Conservation (phyloP, 2,888 invertebrate species). For the Drosophila mayaguana region DNA sequence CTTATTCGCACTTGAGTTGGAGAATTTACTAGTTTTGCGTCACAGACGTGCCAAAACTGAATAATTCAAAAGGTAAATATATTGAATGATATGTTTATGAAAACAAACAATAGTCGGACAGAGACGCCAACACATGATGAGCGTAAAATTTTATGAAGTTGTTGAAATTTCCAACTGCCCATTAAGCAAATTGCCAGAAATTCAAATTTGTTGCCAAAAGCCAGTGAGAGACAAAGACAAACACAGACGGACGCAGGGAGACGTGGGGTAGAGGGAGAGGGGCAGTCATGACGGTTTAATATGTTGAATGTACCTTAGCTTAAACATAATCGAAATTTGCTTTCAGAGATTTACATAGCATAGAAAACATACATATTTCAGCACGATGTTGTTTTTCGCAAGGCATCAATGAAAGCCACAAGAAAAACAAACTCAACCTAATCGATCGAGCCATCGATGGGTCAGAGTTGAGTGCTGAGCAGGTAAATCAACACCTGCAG, state of each 20-base stretch:
- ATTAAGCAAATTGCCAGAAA: constrained; percentile 54
- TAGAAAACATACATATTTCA: constrained; percentile 27
- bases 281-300: background rate
- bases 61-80: constrained; percentile 67
- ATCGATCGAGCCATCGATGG: constrained; percentile 27
- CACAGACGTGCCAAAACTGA: constrained; percentile 63
- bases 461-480: constrained; percentile 59
- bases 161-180: constrained; percentile 54
- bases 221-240: background rate
- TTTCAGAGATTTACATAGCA: constrained; percentile 25
- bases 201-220: constrained; percentile 34
- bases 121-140: constrained; percentile 62
- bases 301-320: constrained; percentile 1
- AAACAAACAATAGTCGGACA: constrained; percentile 62
- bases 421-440: constrained; percentile 19
- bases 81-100: constrained; percentile 65
- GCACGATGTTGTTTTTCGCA: constrained; percentile 41
- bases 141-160: constrained; percentile 70
- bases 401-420: constrained; percentile 35
- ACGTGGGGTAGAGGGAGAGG: background rate
- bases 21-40: constrained; percentile 75
- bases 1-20: constrained; percentile 61
- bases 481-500: constrained; percentile 51
- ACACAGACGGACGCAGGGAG: no score
- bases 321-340: constrained; percentile 40